Percentiles rank a stretch among this genome's conserved stretches.
Evolutionary conservation across 2,113 vertebrate genomes (phyloP).

Genomic region (Megaceryle torquata): DNA sequence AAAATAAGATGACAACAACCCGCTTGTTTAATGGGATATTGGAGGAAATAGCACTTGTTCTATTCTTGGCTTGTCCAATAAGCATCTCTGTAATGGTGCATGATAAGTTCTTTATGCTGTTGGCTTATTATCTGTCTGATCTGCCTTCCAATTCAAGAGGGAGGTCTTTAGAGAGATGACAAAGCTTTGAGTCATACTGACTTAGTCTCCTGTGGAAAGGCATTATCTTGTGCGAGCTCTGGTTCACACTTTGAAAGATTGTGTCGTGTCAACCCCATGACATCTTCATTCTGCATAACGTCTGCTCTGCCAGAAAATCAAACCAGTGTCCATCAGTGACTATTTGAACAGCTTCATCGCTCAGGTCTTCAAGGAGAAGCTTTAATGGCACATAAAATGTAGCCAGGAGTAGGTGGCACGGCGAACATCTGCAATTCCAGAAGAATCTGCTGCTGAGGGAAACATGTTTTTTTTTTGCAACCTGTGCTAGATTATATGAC

Average conservation of each 20-base stretch:
- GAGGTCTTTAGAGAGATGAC: slow-evolving; percentile 40
- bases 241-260: slow-evolving; percentile 10
- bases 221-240: slow-evolving; percentile 26
- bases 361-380: neutral
- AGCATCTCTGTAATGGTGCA: slow-evolving; percentile 26
- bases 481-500: too few relatives aligned
- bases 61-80: slow-evolving; percentile 63
- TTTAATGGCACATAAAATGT: neutral
- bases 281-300: neutral
- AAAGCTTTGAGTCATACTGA: slow-evolving; percentile 51
- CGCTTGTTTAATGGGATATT: slow-evolving; percentile 43
- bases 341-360: neutral
- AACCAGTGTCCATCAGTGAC: neutral
- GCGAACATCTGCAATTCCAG: neutral
- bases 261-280: neutral
- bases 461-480: too few relatives aligned
- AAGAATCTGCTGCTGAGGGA: neutral
- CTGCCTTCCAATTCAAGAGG: slow-evolving; percentile 35
- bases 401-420: neutral
- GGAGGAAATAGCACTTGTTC: slow-evolving; percentile 60
- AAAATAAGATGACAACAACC: slow-evolving; percentile 4
- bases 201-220: slow-evolving; percentile 34
- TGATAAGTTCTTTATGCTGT: slow-evolving; percentile 25
- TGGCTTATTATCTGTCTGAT: slow-evolving; percentile 47
- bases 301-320: slow-evolving; percentile 11